Conservation (phyloP, 2,113 vertebrate species). For the Danio rerio region DNA sequence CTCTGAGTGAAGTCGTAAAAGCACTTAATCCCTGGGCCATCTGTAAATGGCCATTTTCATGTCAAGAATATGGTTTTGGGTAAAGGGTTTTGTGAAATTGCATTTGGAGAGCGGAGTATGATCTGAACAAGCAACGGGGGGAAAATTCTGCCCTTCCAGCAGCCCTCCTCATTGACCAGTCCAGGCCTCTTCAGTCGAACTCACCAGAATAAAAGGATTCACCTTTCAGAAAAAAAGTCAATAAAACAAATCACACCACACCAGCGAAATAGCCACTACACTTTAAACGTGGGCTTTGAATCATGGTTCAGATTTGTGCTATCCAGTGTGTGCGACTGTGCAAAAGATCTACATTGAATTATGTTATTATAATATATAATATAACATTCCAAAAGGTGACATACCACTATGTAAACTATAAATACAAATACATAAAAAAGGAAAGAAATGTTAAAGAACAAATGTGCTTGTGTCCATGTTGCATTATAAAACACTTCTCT, state of each 20-base stretch:
- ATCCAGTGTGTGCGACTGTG: background rate
- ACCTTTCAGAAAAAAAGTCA: conserved; percentile 11
- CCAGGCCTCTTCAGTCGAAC: conserved; percentile 9
- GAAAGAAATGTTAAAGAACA: too few relatives aligned
- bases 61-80: conserved; percentile 20
- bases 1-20: background rate
- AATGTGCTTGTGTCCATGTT: too few relatives aligned
- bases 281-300: conserved; percentile 31
- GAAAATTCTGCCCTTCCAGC: background rate
- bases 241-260: conserved; percentile 23
- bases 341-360: conserved; percentile 3
- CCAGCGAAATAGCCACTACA: conserved; percentile 2
- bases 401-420: too few relatives aligned
- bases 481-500: too few relatives aligned
- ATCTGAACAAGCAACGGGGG: conserved; percentile 1
- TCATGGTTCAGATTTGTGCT: conserved; percentile 16
- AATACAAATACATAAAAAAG: too few relatives aligned
- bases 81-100: conserved; percentile 12
- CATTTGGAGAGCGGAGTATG: conserved; percentile 12
- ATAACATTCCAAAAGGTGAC: too few relatives aligned
- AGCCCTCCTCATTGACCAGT: background rate
- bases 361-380: background rate
- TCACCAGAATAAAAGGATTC: conserved; percentile 33
- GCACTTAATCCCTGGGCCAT: conserved; percentile 28
- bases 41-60: conserved; percentile 14